These are phyloP conservation scores for Thelaira solivaga DNA, from an alignment of 2,888 invertebrate species.

Conservation along the genomic window DNA sequence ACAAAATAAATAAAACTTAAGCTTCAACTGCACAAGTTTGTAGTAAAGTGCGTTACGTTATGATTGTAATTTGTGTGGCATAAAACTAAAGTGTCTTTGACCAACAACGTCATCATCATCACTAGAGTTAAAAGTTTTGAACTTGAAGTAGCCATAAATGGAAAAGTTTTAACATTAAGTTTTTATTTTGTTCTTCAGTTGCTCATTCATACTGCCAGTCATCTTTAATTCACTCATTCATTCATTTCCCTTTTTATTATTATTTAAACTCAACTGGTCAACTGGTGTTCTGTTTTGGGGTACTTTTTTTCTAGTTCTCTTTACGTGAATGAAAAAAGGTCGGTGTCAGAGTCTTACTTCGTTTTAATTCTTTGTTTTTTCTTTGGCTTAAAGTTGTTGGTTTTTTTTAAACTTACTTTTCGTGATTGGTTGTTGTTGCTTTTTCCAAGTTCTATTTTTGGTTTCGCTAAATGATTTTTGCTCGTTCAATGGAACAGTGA, in stretches of 20 bases:
- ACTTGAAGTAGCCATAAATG: constrained; percentile 51
- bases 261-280: constrained; percentile 10
- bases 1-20: neutral
- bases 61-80: constrained; percentile 15
- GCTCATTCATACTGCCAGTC: constrained; percentile 19
- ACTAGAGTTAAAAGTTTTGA: constrained; percentile 50
- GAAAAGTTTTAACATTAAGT: constrained; percentile 26
- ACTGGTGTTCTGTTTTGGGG: constrained; percentile 22
- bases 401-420: constrained; percentile 7
- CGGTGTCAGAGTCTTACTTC: constrained; percentile 38
- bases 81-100: constrained; percentile 27
- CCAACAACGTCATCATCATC: constrained; percentile 7
- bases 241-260: constrained; percentile 55
- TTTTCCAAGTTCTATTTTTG: constrained; percentile 63
- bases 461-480: constrained; percentile 78
- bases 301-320: neutral
- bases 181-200: constrained; percentile 4
- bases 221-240: constrained; percentile 20
- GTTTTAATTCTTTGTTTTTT: neutral
- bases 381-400: neutral
- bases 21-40: neutral
- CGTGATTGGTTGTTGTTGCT: constrained; percentile 28
- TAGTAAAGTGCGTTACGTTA: constrained; percentile 55
- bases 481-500: constrained; percentile 78
- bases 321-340: constrained; percentile 19